A percentile compares a stretch with the other conserved stretches of the same genome.
These are phyloP conservation scores for Micromussa lordhowensis DNA, from an alignment of 92 coral and sea anemone species.

Conservation along the genomic window DNA sequence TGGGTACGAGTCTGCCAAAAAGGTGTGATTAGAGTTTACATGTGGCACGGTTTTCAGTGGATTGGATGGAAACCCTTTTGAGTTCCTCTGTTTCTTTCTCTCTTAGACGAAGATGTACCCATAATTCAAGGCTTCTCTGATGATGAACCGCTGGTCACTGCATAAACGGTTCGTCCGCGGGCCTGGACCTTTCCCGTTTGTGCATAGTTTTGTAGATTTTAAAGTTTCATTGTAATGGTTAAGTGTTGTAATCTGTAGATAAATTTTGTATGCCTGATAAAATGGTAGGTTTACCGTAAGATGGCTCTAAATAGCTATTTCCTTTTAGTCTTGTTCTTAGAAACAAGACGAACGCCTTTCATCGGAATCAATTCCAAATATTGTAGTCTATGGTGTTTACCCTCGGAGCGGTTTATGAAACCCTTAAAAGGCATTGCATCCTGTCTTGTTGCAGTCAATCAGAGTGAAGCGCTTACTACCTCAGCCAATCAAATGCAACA, in stretches of 20 bases:
- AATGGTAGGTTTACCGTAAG: background rate
- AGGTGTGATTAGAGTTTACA: no score
- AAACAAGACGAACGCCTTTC: background rate
- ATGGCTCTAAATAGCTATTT: background rate
- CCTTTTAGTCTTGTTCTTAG: background rate
- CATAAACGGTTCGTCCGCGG: conserved; percentile 38
- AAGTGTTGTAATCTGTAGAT: background rate
- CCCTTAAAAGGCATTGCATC: background rate
- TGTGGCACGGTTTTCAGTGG: no score
- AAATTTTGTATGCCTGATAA: background rate
- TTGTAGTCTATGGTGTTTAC: background rate
- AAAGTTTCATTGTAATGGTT: background rate
- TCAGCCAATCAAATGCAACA: background rate
- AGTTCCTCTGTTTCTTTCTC: background rate
- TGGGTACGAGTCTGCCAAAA: no score
- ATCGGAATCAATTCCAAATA: background rate
- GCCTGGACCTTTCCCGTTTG: background rate
- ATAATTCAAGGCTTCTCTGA: conserved; percentile 93
- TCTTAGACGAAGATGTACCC: conserved; percentile 86
- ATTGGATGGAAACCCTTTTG: background rate
- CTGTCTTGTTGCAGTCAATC: background rate
- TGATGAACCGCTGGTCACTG: conserved; percentile 96
- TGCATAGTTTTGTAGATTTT: conserved; percentile 6
- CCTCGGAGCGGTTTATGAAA: background rate
- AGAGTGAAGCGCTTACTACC: background rate